phyloP scores from a whole-genome alignment of 35 echinoderm and acorn worm genomes.

The Ophioderma brevispina region DNA sequence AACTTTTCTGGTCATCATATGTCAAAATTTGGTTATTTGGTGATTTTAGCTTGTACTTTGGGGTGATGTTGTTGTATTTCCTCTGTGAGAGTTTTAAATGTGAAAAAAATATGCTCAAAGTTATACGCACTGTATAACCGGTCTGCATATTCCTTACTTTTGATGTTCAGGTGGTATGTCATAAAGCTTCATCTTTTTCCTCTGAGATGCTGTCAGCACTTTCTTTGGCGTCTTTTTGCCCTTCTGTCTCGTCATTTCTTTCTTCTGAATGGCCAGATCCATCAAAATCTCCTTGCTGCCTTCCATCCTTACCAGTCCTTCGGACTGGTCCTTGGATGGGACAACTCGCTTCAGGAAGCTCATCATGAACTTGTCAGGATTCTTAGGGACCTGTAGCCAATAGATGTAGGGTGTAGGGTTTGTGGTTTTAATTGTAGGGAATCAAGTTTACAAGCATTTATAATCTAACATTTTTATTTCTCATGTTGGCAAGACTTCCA shows the following conservation, averaged over 20 bases:
- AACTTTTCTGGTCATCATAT: no score
- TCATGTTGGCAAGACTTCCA: background rate
- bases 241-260: background rate
- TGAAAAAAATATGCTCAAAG: no score
- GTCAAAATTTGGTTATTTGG: no score
- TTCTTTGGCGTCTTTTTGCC: slow-evolving; percentile 13
- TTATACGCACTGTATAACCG: no score
- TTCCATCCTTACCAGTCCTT: background rate
- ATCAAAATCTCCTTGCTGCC: slow-evolving; percentile 16
- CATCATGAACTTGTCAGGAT: slow-evolving; percentile 16
- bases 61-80: no score
- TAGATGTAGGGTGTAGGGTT: no score
- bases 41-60: no score
- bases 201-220: slow-evolving; percentile 17
- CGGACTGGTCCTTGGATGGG: background rate
- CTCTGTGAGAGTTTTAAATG: no score
- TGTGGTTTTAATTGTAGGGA: no score
- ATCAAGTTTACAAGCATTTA: background rate
- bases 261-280: slow-evolving; percentile 5
- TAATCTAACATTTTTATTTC: background rate
- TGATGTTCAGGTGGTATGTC: slow-evolving; percentile 59
- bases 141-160: no score
- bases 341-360: slow-evolving; percentile 19
- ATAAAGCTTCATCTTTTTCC: slow-evolving; percentile 36
- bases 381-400: slow-evolving; percentile 17